Evolutionary conservation across 2,888 invertebrate species (phyloP), one percentile per base, ranked within the genome.

Genomic region (Drosophila tanythrix): DNA sequence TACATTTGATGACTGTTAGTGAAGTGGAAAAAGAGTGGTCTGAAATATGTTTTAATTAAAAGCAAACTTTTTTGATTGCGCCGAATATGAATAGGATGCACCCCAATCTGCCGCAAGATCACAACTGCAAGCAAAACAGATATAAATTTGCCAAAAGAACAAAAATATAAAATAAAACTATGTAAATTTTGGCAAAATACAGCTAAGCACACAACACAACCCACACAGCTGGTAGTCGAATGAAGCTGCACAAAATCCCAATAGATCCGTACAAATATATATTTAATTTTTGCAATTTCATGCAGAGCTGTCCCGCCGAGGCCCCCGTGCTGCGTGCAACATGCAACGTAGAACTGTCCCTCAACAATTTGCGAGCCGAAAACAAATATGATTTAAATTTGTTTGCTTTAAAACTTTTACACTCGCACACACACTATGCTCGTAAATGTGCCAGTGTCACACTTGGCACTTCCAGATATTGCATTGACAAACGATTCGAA

Each of bases 21-120:
- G 64, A 74, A 65, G 53, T 35, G 55, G 55, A 38, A 43, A 76
- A 73, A 59, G 65, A 27, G 31, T 35, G 51, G 50, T 71, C 69
- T 53, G 71, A 88, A 88, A 88, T 86, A 87, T 86, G 77, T 82
- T 88, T 87, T 87, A 87, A 87, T 87, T 87, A 87, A 88, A 88
- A 76, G 74, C 76, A 78, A 83, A 83, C 75, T 86, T 78, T 61
- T 70, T 73, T 76, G 79, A 81, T 76, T 76, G 74, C 87, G 21
- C 60, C 59, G 56, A 67, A 65, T 56, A 59, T 48, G 53, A 64
- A 64, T 27, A 57, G 75, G 68, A 70, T 68, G 72, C 53, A 33
- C 53, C 65, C 66, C 65, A 79, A 57, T 43, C 63, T 74, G 73
- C 46, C 63, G 25, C 64, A 60, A 74, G 85, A 85, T 86, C 82